Evolutionary conservation across 1,140 invertebrate genomes (phyloP), one percentile per base, ranked within the genome.

Genomic region (Arctopsyche grandis): DNA sequence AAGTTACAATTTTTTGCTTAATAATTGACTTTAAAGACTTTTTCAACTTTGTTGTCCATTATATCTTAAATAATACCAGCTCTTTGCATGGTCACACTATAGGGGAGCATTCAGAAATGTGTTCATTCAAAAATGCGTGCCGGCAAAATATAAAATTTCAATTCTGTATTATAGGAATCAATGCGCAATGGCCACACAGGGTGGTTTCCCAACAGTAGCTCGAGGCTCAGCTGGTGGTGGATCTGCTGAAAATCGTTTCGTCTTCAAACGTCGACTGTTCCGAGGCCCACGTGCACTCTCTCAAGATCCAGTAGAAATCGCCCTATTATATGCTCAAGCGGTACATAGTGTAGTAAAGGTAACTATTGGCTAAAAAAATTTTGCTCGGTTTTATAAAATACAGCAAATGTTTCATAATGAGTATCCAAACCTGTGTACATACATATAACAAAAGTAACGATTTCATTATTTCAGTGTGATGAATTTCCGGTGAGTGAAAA

Each of bases 281-380:
- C 92, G 94, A 78, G 94, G 94, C 81, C 94, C 93, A 1, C 90
- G 95, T 38, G 96, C 98, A 88, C 90, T 98, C 76, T 97, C 96
- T n/a, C 96, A 98, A 86, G 97, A 99, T 89, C 96, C 96, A 0
- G 95, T 98, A 0, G 97, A 99, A 90, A 95, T 98, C 5, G 96
- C 96, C 84, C 91, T 99, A 83, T 88, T 99, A 0, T 99, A 98
- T 89, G 95, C 97, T 48, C 97, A 99, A 88, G 97, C 97, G 82
- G 97, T 98, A 0, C 93, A 98, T 84, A 95, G 94, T 84, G 96
- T 98, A 58, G 97, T 98, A 5, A 97, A 97, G 90, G 96, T 97
- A 91, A 85, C 29, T 78, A 24, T 12, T 66, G 5, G 21, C 26
- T 26, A 26, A 66, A 9, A 3, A 66, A 22, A 29, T 14, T 46